These are phyloP conservation scores for Mobula birostris DNA, from an alignment of 2,113 vertebrate genomes.

Conservation along the genomic window DNA sequence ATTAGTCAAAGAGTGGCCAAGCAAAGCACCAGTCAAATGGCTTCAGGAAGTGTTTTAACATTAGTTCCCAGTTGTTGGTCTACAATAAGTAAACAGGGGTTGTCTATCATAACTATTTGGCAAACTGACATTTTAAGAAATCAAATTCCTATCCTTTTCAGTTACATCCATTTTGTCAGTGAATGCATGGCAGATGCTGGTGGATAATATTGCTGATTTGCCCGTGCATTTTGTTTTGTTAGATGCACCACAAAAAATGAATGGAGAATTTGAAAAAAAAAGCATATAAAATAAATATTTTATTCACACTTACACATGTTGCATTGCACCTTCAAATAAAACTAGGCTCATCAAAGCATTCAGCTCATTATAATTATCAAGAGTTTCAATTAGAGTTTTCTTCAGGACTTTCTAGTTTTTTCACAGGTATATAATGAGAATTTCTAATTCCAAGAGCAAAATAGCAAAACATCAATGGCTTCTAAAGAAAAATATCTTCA, in stretches of 20 bases:
- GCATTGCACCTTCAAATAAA: conserved; percentile 68
- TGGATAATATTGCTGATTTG: background rate
- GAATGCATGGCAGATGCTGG: background rate
- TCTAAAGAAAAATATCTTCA: conserved; percentile 47
- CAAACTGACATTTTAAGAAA: background rate
- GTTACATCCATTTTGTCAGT: background rate
- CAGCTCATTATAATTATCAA: conserved; percentile 65
- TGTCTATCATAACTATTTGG: background rate
- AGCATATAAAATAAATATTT: background rate
- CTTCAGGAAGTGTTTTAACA: background rate
- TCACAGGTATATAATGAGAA: conserved; percentile 56
- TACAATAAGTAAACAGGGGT: background rate
- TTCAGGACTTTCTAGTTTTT: conserved; percentile 57
- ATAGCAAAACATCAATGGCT: conserved; percentile 65
- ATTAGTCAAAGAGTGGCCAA: background rate
- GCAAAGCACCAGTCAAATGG: background rate
- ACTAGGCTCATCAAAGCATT: conserved; percentile 61
- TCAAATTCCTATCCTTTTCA: background rate
- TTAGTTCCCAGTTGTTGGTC: background rate
- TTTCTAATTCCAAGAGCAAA: conserved; percentile 51
- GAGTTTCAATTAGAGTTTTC: conserved; percentile 54
- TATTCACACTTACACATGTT: conserved; percentile 60
- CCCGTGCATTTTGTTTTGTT: background rate
- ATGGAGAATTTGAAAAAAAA: background rate
- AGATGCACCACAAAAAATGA: background rate